Base-by-base conservation (phyloP, 2,113 vertebrate species). In the Pseudorectes ferrugineus region DNA sequence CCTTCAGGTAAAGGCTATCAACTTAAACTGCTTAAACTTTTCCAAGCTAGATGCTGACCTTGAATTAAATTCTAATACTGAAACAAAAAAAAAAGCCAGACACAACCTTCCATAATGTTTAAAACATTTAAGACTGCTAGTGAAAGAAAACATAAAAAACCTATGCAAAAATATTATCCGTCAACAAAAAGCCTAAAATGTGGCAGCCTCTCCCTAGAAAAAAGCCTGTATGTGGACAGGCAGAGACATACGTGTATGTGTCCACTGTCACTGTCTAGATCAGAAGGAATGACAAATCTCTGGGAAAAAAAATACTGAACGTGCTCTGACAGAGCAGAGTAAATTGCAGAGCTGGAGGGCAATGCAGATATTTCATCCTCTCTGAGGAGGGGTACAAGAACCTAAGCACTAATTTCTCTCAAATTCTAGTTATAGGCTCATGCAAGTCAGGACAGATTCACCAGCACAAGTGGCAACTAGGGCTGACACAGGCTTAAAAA, bases 241-340 rank as follows among this genome's bases (percentile, higher is more conserved):
- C 11, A 90, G 46, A 77, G 15, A 8, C 21, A 24, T 14, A 16
- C 0, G 1, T 23, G 6, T 3, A 36, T 2, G 2, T 24, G 28
- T 16, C 15, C 21, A 26, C 12, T 45, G 26, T 11, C 36, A 83
- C 21, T 73, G 25, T 24, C 38, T 26, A 72, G 10, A 52, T 18
- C 20, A 59, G 16, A 84, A 19, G 3, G 8, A 72, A 75, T 14
- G 28, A 58, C 2, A 78, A 63, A 40, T 7, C 13, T 52, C 16
- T 40, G 7, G 11, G 9, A 2, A 8, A 18, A 57, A 36, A 59
- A 35, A 20, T 19, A 54, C 0, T 21, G 7, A 9, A 38, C 7
- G 3, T 6, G 33, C 4, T 67, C 61, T 78, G 22, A 82, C 13
- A 85, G 46, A 76, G 2, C 10, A 93, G 8, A 13, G 22, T 16